Evolutionary conservation across 2,888 invertebrate species (phyloP).

Genomic region (Acanthosepion esculentum): DNA sequence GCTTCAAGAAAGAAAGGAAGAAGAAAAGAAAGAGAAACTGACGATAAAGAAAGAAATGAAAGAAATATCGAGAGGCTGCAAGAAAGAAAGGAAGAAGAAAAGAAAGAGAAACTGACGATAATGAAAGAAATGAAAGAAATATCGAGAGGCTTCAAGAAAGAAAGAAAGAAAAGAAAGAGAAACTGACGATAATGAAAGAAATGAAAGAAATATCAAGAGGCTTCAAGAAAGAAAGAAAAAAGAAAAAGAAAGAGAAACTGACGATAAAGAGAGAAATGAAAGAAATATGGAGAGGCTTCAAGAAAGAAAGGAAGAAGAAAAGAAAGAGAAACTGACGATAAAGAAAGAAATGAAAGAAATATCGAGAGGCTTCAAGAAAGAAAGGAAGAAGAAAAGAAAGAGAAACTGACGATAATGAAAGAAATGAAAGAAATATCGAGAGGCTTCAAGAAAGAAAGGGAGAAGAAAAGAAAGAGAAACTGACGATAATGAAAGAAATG

Average conservation of each 20-base stretch:
- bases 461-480: background rate
- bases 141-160: background rate
- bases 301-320: background rate
- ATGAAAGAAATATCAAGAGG: background rate
- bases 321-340: background rate
- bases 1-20: no score
- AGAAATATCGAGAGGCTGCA: background rate
- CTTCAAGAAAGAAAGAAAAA: background rate
- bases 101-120: background rate
- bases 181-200: no score
- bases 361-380: no score
- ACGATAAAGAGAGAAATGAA: no score
- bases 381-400: no score
- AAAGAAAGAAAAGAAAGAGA: background rate
- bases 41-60: no score
- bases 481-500: background rate
- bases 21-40: no score
- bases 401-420: no score
- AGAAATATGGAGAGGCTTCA: no score
- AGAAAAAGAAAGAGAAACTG: no score
- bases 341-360: background rate
- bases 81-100: background rate
- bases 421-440: background rate
- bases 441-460: background rate
- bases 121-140: background rate